Conservation (phyloP, 2,113 vertebrate species). For the Vimba vimba region DNA sequence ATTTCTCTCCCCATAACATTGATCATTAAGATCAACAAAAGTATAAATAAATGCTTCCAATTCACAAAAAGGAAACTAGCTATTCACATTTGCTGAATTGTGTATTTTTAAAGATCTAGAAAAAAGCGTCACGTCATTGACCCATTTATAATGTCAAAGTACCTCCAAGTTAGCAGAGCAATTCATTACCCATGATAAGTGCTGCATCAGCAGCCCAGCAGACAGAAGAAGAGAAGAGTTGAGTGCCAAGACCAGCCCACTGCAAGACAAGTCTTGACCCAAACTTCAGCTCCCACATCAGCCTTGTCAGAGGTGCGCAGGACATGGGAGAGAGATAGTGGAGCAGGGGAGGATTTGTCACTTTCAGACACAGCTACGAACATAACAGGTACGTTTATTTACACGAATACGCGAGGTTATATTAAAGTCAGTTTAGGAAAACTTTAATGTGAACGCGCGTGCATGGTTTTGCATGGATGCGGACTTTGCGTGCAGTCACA, state of each 20-base stretch:
- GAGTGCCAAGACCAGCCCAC: slow-evolving; percentile 64
- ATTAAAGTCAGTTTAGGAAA: not conserved
- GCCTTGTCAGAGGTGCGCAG: not conserved
- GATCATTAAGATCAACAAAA: not conserved
- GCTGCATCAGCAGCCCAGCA: not conserved
- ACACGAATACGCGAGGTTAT: not conserved
- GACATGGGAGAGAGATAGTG: not conserved
- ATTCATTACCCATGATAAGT: not conserved
- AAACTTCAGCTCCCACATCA: slow-evolving; percentile 17
- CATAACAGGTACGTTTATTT: not conserved
- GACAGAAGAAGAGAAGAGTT: not conserved
- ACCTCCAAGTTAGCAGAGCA: slow-evolving; percentile 10
- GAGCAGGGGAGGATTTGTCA: not conserved
- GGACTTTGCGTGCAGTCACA: not conserved
- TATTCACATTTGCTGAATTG: not conserved
- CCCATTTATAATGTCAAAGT: not conserved
- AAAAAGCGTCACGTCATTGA: not conserved
- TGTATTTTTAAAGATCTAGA: not conserved
- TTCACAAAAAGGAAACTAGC: not conserved
- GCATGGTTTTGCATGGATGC: not conserved
- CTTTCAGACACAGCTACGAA: not conserved
- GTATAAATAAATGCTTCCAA: not conserved
- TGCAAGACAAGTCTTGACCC: slow-evolving; percentile 65
- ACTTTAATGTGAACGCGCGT: not conserved
- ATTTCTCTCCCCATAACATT: not conserved